These are phyloP conservation scores for Python bivittatus DNA, from an alignment of 2,113 vertebrate genomes.

Conservation along the genomic window DNA sequence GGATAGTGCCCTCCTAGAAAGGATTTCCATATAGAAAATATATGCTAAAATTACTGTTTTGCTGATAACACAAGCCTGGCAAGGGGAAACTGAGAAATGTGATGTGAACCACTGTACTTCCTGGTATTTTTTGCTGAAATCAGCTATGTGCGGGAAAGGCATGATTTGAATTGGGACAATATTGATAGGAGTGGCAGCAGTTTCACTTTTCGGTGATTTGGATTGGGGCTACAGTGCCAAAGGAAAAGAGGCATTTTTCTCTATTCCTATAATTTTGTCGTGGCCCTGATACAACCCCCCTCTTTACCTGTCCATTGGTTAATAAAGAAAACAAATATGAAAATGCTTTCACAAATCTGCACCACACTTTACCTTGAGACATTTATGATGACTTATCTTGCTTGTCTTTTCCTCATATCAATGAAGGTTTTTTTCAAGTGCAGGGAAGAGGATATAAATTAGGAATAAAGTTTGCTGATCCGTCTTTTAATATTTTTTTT, in stretches of 20 bases:
- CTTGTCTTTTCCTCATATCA: constrained; percentile 25
- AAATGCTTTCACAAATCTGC: background rate
- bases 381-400: constrained; percentile 31
- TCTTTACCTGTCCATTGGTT: background rate
- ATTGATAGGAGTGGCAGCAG: background rate
- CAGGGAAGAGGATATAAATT: background rate
- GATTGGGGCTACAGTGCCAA: background rate
- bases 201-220: background rate
- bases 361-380: background rate
- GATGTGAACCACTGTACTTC: background rate
- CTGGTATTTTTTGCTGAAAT: background rate
- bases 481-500: constrained; percentile 18
- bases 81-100: background rate
- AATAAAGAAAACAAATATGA: background rate
- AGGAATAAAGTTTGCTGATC: background rate
- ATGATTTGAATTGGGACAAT: background rate
- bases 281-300: background rate
- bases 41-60: background rate
- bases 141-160: background rate
- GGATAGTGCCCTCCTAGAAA: background rate
- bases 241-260: no score
- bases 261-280: background rate
- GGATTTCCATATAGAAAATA: background rate
- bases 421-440: background rate
- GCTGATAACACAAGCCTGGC: background rate